Evolutionary conservation across 2,797 vertebrate species (phyloP).

Genomic region (Scyliorhinus canicula): DNA sequence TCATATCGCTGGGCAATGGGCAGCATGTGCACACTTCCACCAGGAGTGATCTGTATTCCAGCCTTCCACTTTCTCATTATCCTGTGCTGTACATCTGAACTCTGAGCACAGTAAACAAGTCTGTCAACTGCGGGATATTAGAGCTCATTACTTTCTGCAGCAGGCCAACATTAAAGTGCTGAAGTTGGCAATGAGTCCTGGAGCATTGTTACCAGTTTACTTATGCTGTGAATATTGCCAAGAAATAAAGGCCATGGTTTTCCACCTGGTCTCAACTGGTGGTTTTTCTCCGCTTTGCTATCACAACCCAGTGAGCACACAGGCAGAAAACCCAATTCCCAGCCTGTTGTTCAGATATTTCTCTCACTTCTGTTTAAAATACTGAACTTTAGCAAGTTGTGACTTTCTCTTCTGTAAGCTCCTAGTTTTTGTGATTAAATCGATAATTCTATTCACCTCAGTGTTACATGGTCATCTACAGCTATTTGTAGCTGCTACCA

Average conservation of each 20-base stretch:
- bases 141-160: neutral
- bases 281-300: neutral
- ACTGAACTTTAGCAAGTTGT: neutral
- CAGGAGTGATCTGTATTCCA: no score
- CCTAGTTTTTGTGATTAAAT: neutral
- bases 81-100: neutral
- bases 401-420: neutral
- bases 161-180: neutral
- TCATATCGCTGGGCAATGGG: no score
- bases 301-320: neutral
- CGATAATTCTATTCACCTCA: neutral
- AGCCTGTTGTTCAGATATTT: neutral
- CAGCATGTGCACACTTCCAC: no score
- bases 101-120: neutral
- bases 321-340: neutral
- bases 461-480: neutral
- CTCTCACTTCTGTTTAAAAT: neutral
- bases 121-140: neutral
- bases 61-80: neutral
- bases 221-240: neutral
- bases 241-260: neutral
- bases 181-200: neutral
- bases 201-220: neutral
- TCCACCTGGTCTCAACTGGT: neutral
- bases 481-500: neutral